Conservation (phyloP, 1,140 invertebrate genomes). For the Antheraea pernyi region DNA sequence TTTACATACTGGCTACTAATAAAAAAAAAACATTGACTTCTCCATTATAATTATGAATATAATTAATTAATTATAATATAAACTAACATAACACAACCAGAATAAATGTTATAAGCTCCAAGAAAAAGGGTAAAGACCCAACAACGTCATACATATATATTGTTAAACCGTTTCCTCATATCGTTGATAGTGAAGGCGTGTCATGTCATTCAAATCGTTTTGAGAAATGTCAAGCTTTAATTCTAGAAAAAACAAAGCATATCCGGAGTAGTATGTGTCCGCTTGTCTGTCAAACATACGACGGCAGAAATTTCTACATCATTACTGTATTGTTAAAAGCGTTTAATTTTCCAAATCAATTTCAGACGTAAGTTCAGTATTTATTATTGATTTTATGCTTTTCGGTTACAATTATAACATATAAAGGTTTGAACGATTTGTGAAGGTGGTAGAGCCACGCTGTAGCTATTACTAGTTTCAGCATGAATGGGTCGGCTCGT, state of each 20-base stretch:
- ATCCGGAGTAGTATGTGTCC: neutral
- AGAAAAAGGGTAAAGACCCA: neutral
- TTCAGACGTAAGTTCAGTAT: neutral
- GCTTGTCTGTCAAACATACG: neutral
- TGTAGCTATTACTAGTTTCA: too few relatives aligned
- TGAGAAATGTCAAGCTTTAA: neutral
- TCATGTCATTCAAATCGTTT: neutral
- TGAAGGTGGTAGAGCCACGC: too few relatives aligned
- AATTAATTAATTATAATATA: neutral
- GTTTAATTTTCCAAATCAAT: neutral
- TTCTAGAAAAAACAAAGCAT: neutral
- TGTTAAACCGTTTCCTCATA: neutral
- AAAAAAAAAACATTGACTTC: too few relatives aligned
- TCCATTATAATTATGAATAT: too few relatives aligned
- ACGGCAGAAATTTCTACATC: neutral
- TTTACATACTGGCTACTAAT: too few relatives aligned
- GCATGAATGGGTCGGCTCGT: too few relatives aligned
- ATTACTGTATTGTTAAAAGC: neutral
- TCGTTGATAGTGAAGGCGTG: neutral
- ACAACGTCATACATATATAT: neutral
- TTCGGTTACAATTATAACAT: too few relatives aligned
- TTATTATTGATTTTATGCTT: too few relatives aligned
- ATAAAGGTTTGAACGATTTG: too few relatives aligned
- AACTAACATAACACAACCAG: neutral
- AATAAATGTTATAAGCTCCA: neutral